Evolutionary conservation across 2,888 invertebrate species (phyloP).

Genomic region (Limnephilus lunatus): DNA sequence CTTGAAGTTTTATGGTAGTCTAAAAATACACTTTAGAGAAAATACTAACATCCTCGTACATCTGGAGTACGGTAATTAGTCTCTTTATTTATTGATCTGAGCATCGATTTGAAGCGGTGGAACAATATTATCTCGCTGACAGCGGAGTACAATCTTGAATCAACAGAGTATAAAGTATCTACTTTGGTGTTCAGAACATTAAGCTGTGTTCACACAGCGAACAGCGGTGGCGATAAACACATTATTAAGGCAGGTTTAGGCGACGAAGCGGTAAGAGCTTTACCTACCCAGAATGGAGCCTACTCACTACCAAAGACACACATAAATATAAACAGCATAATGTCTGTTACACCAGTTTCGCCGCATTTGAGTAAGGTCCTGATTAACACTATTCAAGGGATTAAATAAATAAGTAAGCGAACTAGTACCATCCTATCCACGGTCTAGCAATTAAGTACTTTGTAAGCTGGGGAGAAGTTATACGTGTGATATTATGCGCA

Average conservation of each 20-base stretch:
- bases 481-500: not conserved
- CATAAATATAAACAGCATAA: not conserved
- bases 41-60: not conserved
- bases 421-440: not conserved
- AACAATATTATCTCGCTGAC: not conserved
- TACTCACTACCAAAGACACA: not conserved
- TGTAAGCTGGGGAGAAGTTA: not conserved
- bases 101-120: not conserved
- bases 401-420: not conserved
- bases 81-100: constrained; percentile 11
- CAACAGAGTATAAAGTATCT: constrained; percentile 22
- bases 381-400: not conserved
- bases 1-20: not conserved
- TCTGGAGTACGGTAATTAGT: not conserved
- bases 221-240: constrained; percentile 63
- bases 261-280: constrained; percentile 25
- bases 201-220: constrained; percentile 60
- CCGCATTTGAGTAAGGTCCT: not conserved
- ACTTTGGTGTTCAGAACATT: constrained; percentile 38
- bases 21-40: not conserved
- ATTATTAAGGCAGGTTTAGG: constrained; percentile 50
- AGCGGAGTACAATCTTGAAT: constrained; percentile 10
- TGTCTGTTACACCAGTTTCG: not conserved
- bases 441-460: not conserved
- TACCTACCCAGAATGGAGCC: constrained; percentile 4